phyloP scores from a whole-genome alignment of 1,140 invertebrate species.

The Neodiprion virginianus region DNA sequence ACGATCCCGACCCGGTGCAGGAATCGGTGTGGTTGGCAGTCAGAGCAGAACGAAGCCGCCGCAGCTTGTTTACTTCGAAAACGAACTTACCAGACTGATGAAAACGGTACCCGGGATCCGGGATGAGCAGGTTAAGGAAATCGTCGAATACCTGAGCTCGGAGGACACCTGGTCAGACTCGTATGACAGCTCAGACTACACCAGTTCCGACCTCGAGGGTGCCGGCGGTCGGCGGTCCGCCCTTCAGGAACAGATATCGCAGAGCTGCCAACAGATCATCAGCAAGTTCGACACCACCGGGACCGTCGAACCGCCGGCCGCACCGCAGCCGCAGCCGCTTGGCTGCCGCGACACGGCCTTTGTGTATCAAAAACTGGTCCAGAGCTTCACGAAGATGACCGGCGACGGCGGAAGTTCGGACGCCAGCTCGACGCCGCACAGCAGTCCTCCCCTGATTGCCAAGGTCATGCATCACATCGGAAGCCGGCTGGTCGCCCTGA shows the following conservation, averaged over 20 bases:
- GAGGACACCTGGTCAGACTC: conserved; percentile 94
- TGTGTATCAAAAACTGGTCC: conserved; percentile 83
- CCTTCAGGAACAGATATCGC: conserved; percentile 84
- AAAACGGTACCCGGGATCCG: conserved; percentile 89
- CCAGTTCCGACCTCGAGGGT: conserved; percentile 85
- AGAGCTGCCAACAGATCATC: conserved; percentile 87
- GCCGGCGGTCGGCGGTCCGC: conserved; percentile 72
- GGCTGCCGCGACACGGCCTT: conserved; percentile 78
- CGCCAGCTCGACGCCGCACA: conserved; percentile 65
- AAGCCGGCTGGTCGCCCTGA: conserved; percentile 84
- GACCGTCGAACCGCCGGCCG: conserved; percentile 61
- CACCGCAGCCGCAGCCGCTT: conserved; percentile 53
- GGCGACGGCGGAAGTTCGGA: conserved; percentile 57
- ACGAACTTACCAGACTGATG: conserved; percentile 87
- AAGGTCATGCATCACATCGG: conserved; percentile 94
- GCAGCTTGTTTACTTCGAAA: conserved; percentile 86
- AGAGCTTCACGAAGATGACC: conserved; percentile 79
- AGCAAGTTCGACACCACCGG: conserved; percentile 78
- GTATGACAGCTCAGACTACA: conserved; percentile 89
- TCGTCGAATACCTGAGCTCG: conserved; percentile 89
- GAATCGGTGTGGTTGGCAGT: conserved; percentile 31
- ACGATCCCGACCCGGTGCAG: conserved; percentile 30
- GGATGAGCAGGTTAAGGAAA: conserved; percentile 88
- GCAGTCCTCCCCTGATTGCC: conserved; percentile 85
- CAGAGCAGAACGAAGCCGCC: conserved; percentile 76